Percentiles rank a stretch among this genome's conserved stretches.
These are phyloP conservation scores for Pomatostomus ruficeps DNA, from an alignment of 2,113 vertebrate genomes.

Conservation along the genomic window DNA sequence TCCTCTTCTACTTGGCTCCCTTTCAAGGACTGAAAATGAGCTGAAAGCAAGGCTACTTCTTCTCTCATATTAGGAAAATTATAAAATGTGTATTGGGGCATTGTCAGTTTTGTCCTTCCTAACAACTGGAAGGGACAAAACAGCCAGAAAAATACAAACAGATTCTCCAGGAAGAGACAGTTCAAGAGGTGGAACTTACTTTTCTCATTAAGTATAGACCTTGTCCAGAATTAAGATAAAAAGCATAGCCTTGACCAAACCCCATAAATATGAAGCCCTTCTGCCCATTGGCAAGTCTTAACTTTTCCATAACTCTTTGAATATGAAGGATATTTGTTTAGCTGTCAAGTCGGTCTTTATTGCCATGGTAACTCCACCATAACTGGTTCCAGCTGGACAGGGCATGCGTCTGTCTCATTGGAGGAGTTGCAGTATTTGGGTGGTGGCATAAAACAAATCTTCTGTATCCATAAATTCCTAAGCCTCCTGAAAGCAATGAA, in stretches of 20 bases:
- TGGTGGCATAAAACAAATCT: not conserved
- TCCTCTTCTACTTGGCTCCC: not conserved
- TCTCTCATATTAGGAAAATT: not conserved
- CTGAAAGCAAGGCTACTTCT: not conserved
- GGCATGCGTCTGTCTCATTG: accelerated
- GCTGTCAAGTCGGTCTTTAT: not conserved
- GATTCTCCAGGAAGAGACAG: not conserved
- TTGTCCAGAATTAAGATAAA: not conserved
- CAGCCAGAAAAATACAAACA: not conserved
- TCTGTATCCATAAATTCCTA: not conserved
- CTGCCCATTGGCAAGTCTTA: not conserved
- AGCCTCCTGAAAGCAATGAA: not conserved
- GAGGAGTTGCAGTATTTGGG: not conserved
- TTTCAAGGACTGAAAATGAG: not conserved
- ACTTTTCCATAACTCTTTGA: not conserved
- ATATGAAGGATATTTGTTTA: not conserved
- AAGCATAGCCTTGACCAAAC: not conserved
- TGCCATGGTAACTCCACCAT: not conserved
- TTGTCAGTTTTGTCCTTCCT: not conserved
- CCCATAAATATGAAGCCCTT: not conserved
- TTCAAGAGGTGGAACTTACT: not conserved
- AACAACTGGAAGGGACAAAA: not conserved
- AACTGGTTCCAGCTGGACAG: not conserved
- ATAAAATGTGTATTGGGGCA: not conserved
- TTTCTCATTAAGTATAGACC: not conserved